Evolutionary conservation across 53 echinoderm and acorn worm genomes (phyloP), one percentile per base, ranked within the genome.

Genomic region (Crossaster papposus): DNA sequence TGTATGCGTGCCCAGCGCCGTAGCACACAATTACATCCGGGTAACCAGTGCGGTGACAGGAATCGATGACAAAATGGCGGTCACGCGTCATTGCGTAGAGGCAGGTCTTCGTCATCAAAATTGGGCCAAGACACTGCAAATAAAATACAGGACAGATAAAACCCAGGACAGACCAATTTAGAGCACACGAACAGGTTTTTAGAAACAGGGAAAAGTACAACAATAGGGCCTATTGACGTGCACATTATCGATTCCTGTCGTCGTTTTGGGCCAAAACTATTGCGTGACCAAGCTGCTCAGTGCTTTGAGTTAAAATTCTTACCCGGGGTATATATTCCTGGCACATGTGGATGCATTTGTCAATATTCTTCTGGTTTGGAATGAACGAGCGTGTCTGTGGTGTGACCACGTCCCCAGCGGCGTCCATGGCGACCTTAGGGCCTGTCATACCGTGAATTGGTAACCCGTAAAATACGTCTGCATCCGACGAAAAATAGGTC

Each of bases 1-100:
- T 96, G 77, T 72, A 96, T 33, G 94, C 96, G 70, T 96, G 96
- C 18, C 96, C 96, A 34, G 96, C 96, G 24, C 96, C 96, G 51
- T 89, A 94, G 79, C 96, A 96, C 36, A 96, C 83, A 54, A 94
- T 72, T n/a, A 96, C 96, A 37, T 96, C 89, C 3, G 94, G 92
- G 79, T 88, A 86, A 18, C 96, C 96, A 30, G 90, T 89, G 18
- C 90, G 85, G 30, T 80, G 80, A 30, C 93, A 93, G 35, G 95
- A 92, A 52, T 96, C 96, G 62, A 96, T 86, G 54, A 96, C 92
- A 71, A 96, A 96, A 79, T 96, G 78, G 12, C 96, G 92, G 81
- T 96, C 96, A 4, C 90, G 86, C n/a, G 96, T 94, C 95, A 96
- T 93, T 17, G 96, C 85, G 51, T 96, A 96, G 15, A 96, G 93